Conservation (phyloP, 2,113 vertebrate species). For the Pelmatolapia mariae region DNA sequence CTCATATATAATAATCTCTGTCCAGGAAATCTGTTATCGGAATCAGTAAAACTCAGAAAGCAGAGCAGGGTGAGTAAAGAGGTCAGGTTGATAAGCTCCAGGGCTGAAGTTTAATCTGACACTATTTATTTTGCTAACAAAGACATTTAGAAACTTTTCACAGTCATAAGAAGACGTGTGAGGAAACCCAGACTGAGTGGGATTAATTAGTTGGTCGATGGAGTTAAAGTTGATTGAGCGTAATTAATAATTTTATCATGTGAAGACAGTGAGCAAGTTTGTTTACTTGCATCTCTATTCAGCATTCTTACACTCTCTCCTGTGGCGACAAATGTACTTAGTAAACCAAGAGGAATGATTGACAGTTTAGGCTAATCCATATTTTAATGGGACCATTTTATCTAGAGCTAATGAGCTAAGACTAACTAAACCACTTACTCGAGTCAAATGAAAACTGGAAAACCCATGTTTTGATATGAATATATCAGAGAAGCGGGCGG, state of each 20-base stretch:
- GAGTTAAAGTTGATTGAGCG: not conserved
- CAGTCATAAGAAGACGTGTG: not conserved
- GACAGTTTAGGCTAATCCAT: not conserved
- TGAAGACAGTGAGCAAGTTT: not conserved
- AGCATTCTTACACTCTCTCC: not conserved
- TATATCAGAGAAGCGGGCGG: not conserved
- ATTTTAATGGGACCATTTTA: not conserved
- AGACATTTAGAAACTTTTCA: not conserved
- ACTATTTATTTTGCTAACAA: not conserved
- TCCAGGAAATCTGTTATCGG: not conserved
- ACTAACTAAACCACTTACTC: fast-evolving
- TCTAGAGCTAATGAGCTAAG: not conserved
- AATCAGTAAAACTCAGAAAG: not conserved
- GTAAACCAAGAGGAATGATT: not conserved
- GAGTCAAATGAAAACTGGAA: not conserved
- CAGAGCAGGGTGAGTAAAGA: not conserved
- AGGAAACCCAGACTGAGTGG: not conserved
- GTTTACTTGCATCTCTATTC: not conserved
- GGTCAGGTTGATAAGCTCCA: not conserved
- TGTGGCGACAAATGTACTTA: not conserved
- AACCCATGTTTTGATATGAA: not conserved
- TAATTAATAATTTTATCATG: not conserved
- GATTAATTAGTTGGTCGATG: not conserved
- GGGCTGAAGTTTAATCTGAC: not conserved
- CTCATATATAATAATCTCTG: not conserved